Percentiles rank a stretch among this genome's conserved stretches.
phyloP scores from a whole-genome alignment of 2,797 vertebrate genomes.

The Microctenopoma stevenorrisi region DNA sequence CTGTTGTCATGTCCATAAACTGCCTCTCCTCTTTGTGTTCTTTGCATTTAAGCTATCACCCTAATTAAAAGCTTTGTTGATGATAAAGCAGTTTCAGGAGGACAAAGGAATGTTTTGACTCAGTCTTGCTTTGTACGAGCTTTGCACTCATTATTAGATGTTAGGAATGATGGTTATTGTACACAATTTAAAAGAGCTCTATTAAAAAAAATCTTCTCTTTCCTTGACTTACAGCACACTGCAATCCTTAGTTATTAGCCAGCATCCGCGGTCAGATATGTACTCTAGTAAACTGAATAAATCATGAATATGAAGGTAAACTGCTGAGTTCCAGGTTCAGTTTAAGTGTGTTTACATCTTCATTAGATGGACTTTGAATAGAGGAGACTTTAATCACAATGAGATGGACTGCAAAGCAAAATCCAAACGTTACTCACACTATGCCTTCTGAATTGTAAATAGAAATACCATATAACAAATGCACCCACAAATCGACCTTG shows the following conservation, averaged over 20 bases:
- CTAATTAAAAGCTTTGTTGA: slow-evolving; percentile 48
- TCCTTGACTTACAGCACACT: not conserved
- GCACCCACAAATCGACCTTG: too few relatives aligned
- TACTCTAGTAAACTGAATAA: too few relatives aligned
- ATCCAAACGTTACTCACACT: too few relatives aligned
- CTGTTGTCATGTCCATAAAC: slow-evolving; percentile 12
- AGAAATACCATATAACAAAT: too few relatives aligned
- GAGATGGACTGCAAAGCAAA: too few relatives aligned
- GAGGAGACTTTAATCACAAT: too few relatives aligned
- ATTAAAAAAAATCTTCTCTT: not conserved
- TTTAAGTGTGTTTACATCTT: too few relatives aligned
- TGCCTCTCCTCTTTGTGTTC: slow-evolving; percentile 1
- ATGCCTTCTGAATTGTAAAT: too few relatives aligned
- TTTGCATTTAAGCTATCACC: slow-evolving; percentile 23
- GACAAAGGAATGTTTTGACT: slow-evolving; percentile 35
- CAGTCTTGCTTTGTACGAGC: slow-evolving; percentile 8
- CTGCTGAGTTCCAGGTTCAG: too few relatives aligned
- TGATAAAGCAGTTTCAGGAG: slow-evolving; percentile 41
- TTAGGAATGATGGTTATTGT: slow-evolving; percentile 11
- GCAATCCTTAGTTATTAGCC: not conserved
- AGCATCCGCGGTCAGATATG: not conserved
- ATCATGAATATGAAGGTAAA: too few relatives aligned
- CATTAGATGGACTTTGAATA: too few relatives aligned
- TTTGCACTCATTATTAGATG: slow-evolving; percentile 27
- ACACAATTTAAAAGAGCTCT: slow-evolving; percentile 1